phyloP scores from a whole-genome alignment of 2,888 invertebrate genomes.

The Petrolisthes cinctipes region DNA sequence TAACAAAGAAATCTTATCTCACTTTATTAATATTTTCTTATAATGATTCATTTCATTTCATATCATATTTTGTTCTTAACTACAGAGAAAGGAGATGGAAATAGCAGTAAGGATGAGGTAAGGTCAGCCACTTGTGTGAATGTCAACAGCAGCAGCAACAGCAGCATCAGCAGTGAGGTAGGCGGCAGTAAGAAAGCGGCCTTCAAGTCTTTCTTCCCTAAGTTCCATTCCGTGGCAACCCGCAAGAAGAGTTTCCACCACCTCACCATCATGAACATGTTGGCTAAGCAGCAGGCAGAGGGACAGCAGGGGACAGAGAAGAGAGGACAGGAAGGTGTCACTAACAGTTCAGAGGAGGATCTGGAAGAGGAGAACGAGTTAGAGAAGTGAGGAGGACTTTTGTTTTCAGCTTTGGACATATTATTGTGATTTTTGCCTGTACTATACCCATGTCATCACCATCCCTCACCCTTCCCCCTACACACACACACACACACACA shows the following conservation, averaged over 20 bases:
- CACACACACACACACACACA: too few relatives aligned
- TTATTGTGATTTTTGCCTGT: too few relatives aligned
- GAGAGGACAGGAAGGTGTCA: neutral
- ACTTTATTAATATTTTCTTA: too few relatives aligned
- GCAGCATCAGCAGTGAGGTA: neutral
- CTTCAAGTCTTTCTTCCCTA: slow-evolving; percentile 58
- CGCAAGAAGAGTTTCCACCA: slow-evolving; percentile 57
- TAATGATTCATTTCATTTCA: too few relatives aligned
- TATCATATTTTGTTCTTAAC: too few relatives aligned
- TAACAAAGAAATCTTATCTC: too few relatives aligned
- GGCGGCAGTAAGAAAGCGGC: slow-evolving; percentile 6
- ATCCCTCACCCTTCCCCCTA: too few relatives aligned
- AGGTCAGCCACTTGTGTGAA: too few relatives aligned
- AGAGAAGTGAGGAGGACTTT: slow-evolving; percentile 22
- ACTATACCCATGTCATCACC: too few relatives aligned
- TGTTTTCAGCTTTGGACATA: neutral
- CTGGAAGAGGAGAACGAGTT: slow-evolving; percentile 31
- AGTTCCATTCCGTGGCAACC: slow-evolving; percentile 39
- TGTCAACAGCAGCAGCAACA: too few relatives aligned
- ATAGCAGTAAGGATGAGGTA: too few relatives aligned
- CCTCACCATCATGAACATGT: slow-evolving; percentile 17
- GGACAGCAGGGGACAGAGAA: neutral
- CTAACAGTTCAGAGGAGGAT: slow-evolving; percentile 26
- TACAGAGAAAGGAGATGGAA: too few relatives aligned
- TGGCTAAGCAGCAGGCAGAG: slow-evolving; percentile 1